These are phyloP conservation scores for Cuculus canorus DNA, from an alignment of 2,797 vertebrate species.

Conservation along the genomic window DNA sequence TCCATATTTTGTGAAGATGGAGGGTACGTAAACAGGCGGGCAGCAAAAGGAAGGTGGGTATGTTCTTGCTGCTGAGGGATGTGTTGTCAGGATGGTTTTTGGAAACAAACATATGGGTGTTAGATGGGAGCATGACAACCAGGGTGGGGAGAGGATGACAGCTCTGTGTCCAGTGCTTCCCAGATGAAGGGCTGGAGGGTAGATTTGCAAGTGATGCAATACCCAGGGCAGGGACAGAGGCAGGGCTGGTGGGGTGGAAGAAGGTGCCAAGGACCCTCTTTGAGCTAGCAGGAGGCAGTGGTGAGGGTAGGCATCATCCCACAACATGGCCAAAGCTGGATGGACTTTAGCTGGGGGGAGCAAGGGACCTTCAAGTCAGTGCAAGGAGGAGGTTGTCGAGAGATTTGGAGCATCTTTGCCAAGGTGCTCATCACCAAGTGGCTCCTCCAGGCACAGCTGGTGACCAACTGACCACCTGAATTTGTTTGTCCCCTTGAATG, in stretches of 20 bases:
- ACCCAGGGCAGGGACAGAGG: not conserved
- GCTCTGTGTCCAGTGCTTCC: not conserved
- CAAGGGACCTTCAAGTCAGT: too few species aligned
- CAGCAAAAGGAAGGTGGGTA: not conserved
- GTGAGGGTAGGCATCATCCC: not conserved
- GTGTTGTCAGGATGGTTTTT: not conserved
- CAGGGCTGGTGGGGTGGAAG: not conserved
- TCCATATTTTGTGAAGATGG: not conserved
- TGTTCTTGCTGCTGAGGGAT: not conserved
- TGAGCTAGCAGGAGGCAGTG: not conserved
- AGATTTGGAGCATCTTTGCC: not conserved
- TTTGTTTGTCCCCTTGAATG: not conserved
- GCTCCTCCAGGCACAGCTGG: not conserved
- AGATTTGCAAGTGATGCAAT: not conserved
- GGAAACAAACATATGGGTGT: not conserved
- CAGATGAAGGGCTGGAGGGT: not conserved
- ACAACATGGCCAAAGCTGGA: not conserved
- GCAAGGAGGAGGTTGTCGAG: not conserved
- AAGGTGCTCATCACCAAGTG: fast-evolving
- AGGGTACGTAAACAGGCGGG: not conserved
- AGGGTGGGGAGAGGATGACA: fast-evolving
- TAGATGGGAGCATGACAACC: not conserved
- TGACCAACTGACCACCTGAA: not conserved
- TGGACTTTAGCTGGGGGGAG: not conserved
- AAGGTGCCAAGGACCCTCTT: not conserved